Evolutionary conservation across 2,888 invertebrate species (phyloP).

Genomic region (Xanthia icteritia): DNA sequence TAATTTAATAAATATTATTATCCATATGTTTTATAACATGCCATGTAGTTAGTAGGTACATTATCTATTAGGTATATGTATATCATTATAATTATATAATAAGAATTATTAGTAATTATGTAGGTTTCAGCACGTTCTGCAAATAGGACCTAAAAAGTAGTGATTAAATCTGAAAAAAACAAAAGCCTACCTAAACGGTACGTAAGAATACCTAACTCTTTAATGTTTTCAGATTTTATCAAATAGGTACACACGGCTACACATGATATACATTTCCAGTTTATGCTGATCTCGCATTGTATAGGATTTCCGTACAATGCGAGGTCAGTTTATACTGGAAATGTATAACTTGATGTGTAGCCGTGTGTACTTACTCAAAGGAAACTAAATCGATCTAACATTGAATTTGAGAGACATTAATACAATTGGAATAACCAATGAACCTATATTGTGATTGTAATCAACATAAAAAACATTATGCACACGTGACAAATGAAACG

Average conservation of each 20-base stretch:
- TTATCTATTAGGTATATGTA: background rate
- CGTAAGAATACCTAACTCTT: background rate
- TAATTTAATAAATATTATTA: conserved; percentile 14
- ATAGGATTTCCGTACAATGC: no score
- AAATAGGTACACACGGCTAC: background rate
- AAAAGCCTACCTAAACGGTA: background rate
- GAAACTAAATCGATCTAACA: background rate
- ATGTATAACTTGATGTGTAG: no score
- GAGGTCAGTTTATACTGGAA: no score
- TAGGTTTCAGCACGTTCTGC: background rate
- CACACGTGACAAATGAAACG: conserved; percentile 27
- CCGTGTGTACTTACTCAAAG: no score
- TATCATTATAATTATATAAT: background rate
- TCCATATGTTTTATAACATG: background rate
- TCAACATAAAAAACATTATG: conserved; percentile 21
- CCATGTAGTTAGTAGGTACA: background rate
- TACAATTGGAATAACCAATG: conserved; percentile 13
- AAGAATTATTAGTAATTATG: background rate
- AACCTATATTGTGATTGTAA: conserved; percentile 10
- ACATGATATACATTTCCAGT: no score
- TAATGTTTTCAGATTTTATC: background rate
- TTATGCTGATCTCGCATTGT: no score
- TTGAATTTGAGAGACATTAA: conserved; percentile 2
- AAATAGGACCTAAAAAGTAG: background rate
- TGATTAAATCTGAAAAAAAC: background rate